These are phyloP conservation scores for Microctenopoma steveboyesi DNA, from an alignment of 2,797 vertebrate genomes.

Conservation along the genomic window DNA sequence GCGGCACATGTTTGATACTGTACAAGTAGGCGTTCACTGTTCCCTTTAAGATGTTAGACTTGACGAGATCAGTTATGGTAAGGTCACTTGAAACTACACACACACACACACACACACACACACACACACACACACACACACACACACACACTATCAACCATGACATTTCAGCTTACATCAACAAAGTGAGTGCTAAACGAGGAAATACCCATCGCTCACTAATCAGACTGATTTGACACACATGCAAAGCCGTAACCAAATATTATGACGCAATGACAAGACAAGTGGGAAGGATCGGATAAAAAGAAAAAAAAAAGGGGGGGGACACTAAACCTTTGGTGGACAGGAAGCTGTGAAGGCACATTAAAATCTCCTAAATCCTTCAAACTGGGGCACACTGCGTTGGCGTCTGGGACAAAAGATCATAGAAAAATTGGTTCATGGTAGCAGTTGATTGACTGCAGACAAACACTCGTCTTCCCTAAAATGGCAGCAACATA, in stretches of 20 bases:
- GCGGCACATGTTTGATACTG: constrained; percentile 46
- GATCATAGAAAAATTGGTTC: background rate
- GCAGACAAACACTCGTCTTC: constrained; percentile 26
- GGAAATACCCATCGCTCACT: constrained; percentile 48
- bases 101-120: constrained; percentile 56
- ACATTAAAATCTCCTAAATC: constrained; percentile 72
- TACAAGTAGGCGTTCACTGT: constrained; percentile 68
- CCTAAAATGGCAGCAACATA: constrained; percentile 15
- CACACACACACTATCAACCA: constrained; percentile 48
- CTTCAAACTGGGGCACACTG: constrained; percentile 54
- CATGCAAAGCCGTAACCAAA: constrained; percentile 79
- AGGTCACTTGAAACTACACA: constrained; percentile 82
- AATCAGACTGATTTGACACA: constrained; percentile 48
- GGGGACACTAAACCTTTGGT: constrained; percentile 73
- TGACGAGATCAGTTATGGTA: constrained; percentile 70
- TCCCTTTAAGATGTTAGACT: constrained; percentile 57
- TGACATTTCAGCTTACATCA: constrained; percentile 28
- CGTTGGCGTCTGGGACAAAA: constrained; percentile 40
- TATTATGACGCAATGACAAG: constrained; percentile 35
- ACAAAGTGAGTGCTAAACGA: constrained; percentile 26
- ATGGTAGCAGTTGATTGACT: constrained; percentile 11
- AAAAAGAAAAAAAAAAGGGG: background rate
- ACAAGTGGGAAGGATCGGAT: constrained; percentile 32
- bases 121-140: constrained; percentile 61
- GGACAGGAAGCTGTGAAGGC: constrained; percentile 77